Evolutionary conservation across 30 jellyfish, hydroid and myxozoan species (phyloP), one percentile per base, ranked within the genome.

Genomic region (Aurelia coerulea): DNA sequence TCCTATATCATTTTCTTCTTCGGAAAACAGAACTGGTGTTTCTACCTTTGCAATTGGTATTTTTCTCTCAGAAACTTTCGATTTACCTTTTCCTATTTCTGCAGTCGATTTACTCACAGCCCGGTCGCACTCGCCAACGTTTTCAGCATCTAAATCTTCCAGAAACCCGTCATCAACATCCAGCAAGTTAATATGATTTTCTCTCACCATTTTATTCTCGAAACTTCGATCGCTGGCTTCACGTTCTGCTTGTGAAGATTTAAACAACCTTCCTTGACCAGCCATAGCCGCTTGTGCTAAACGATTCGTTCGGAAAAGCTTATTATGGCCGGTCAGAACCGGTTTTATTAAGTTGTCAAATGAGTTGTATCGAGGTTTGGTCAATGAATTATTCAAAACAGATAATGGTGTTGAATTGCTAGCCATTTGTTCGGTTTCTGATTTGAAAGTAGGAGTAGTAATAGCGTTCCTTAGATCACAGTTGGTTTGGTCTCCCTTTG

Each of bases 11-110:
- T 13, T 46, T 2, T 18, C 78, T 15, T 63, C 65, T 4, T 79
- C 89, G 10, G 89, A 62, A 51, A 79, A 79, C 59, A 79, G 69
- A 3, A 62, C 62, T n/a, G 89, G 89, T 4, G 89, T 63, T 65
- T 58, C 73, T 5, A 10, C 78, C 29, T 31, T 79, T 35, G 62
- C 64, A 35, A 5, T 66, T 4, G 62, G 23, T 5, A 4, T 10
- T 17, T n/a, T 60, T 60, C 32, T n/a, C 56, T 46, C 56, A 46
- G 56, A 46, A 46, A 46, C 56, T 46, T 46, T 46, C 56, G 56
- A 46, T 46, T 46, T 46, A 46, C 56, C 8, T 46, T 46, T 46
- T 0, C 8, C 56, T 46, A 6, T 46, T 1, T 46, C 56, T 46
- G 56, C 6, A 46, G 8, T 9, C 11, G 70, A 14, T 11, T 0